Conservation (phyloP, 2,888 invertebrate species). For the Palloptera scutellata region DNA sequence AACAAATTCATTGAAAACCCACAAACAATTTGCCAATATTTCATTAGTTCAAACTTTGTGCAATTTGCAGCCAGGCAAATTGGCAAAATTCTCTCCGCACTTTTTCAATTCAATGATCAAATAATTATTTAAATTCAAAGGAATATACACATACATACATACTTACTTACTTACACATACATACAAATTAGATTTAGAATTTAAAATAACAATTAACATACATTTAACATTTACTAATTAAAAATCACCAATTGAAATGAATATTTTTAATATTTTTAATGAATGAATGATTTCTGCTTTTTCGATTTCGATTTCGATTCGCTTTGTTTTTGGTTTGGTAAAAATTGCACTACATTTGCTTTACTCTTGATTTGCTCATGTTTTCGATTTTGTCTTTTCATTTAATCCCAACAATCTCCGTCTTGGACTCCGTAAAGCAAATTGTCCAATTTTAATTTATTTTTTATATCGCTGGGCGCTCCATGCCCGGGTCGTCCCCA, state of each 20-base stretch:
- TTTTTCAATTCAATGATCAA: conserved; percentile 9
- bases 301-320: too few species aligned
- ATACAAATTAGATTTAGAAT: background rate
- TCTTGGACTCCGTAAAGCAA: conserved; percentile 61
- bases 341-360: conserved; percentile 45
- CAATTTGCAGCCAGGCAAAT: conserved; percentile 57
- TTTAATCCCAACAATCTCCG: conserved; percentile 25
- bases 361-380: conserved; percentile 40
- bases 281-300: background rate
- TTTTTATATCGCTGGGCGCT: conserved; percentile 56
- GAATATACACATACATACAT: too few species aligned
- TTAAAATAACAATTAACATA: background rate
- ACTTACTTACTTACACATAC: too few species aligned
- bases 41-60: conserved; percentile 48
- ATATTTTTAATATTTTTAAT: too few species aligned
- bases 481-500: conserved; percentile 82
- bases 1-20: background rate
- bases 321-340: too few species aligned
- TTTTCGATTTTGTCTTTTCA: too few species aligned
- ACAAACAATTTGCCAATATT: background rate
- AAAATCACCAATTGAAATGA: background rate
- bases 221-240: conserved; percentile 8
- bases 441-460: conserved; percentile 64
- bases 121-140: too few species aligned
- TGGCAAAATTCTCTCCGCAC: conserved; percentile 51